Percentiles rank a stretch among this genome's conserved stretches.
phyloP scores from a whole-genome alignment of 2,797 vertebrate genomes.

The Pitangus sulphuratus region DNA sequence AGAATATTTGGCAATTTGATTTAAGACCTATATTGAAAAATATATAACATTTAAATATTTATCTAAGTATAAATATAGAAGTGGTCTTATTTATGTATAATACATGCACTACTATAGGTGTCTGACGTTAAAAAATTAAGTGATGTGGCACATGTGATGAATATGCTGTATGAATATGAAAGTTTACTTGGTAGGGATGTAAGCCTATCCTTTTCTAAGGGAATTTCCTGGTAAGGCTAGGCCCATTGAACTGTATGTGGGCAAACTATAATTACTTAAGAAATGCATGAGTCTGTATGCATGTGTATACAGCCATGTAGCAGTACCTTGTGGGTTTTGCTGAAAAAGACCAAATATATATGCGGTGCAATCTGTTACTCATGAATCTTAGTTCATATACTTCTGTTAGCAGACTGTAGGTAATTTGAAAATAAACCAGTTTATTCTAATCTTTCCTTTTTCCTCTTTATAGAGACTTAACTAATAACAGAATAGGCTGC shows the following conservation, averaged over 20 bases:
- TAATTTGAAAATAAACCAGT: background rate
- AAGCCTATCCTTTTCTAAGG: background rate
- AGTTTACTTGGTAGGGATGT: background rate
- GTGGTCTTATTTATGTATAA: background rate
- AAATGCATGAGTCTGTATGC: background rate
- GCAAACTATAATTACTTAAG: background rate
- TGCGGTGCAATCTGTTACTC: background rate
- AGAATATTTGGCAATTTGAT: background rate
- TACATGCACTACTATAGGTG: background rate
- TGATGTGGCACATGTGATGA: background rate
- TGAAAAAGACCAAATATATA: background rate
- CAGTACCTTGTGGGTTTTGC: background rate
- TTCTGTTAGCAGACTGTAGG: background rate
- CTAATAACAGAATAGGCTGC: conserved; percentile 96
- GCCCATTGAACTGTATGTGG: background rate
- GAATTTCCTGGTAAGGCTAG: background rate
- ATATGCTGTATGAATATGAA: background rate
- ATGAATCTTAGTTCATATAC: background rate
- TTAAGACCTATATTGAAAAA: background rate
- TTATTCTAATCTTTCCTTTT: background rate
- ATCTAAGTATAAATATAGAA: background rate
- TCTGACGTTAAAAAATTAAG: background rate
- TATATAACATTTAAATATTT: background rate
- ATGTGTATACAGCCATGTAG: background rate
- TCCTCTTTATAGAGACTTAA: conserved; percentile 86